A percentile compares a stretch with the other conserved stretches of the same genome.
These are phyloP conservation scores for Agrochola lychnidis DNA, from an alignment of 2,888 invertebrate species.

Conservation along the genomic window DNA sequence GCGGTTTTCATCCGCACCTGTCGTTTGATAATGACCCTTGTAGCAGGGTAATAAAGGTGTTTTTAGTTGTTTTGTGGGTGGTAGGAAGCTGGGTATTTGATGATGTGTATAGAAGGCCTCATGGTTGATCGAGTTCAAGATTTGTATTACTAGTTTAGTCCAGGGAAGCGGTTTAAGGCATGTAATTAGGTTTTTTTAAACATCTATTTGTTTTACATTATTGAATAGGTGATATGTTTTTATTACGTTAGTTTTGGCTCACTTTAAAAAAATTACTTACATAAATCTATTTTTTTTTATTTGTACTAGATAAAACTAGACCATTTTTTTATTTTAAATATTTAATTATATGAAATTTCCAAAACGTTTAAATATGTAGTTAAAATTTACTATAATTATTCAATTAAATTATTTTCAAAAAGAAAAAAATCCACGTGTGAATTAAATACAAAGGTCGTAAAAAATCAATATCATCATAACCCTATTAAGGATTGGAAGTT, in stretches of 20 bases:
- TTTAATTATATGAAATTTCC: not conserved
- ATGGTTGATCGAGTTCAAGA: constrained; percentile 86
- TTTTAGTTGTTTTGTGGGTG: constrained; percentile 46
- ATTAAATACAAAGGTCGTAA: constrained; percentile 8
- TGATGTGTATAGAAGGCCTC: constrained; percentile 81
- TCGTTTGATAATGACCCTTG: constrained; percentile 71
- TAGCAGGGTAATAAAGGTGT: constrained; percentile 47
- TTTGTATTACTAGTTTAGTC: constrained; percentile 83
- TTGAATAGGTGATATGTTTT: not conserved
- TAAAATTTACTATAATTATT: not conserved
- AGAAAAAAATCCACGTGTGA: not conserved
- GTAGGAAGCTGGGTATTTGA: constrained; percentile 72
- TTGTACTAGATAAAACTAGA: no score
- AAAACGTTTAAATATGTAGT: not conserved
- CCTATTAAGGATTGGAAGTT: not conserved
- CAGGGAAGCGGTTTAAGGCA: constrained; percentile 80
- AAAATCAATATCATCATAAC: not conserved
- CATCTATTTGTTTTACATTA: constrained; percentile 53
- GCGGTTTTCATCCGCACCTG: constrained; percentile 64
- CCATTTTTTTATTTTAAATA: not conserved
- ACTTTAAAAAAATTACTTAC: no score
- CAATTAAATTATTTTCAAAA: not conserved
- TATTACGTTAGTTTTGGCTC: no score
- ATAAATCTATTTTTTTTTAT: not conserved
- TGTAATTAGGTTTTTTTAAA: constrained; percentile 82